Percentiles rank a stretch among this genome's conserved stretches.
These are phyloP conservation scores for Chrysina gloriosa DNA, from an alignment of 2,888 invertebrate species.

Conservation along the genomic window DNA sequence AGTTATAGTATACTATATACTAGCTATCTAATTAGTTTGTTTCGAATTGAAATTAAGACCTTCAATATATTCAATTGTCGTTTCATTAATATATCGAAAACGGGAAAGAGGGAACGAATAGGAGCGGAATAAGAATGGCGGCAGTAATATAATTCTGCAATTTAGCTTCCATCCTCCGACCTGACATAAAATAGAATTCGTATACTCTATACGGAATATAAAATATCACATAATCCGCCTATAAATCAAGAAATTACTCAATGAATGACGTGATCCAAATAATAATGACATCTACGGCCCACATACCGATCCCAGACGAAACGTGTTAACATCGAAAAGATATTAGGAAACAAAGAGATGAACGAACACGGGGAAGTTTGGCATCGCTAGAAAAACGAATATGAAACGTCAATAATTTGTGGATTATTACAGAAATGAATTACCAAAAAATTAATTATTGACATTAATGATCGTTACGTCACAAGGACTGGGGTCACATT, in stretches of 20 bases:
- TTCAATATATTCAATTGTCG: too few relatives aligned
- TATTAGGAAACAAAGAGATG: not conserved
- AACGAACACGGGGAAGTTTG: not conserved
- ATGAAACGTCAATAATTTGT: not conserved
- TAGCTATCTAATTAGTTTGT: too few relatives aligned
- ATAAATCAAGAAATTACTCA: slow-evolving; percentile 36
- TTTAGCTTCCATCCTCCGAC: not conserved
- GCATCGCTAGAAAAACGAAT: not conserved
- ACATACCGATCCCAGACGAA: not conserved
- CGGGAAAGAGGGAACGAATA: not conserved
- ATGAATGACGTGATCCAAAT: slow-evolving; percentile 35
- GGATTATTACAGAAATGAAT: slow-evolving; percentile 22
- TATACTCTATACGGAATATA: slow-evolving; percentile 1
- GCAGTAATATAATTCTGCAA: not conserved
- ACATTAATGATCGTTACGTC: slow-evolving; percentile 2
- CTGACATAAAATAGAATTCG: slow-evolving; percentile 10
- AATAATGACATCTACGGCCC: slow-evolving; percentile 17
- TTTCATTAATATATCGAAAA: too few relatives aligned
- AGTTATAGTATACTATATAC: too few relatives aligned
- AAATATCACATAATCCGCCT: slow-evolving; percentile 6
- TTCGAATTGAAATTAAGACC: too few relatives aligned
- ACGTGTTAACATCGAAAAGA: not conserved
- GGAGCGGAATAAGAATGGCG: not conserved
- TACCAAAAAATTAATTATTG: slow-evolving; percentile 28
- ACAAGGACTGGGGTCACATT: slow-evolving; percentile 4